Percentiles rank a stretch among this genome's conserved stretches.
Evolutionary conservation across 2,113 vertebrate genomes (phyloP).

Genomic region (Notothenia coriiceps): DNA sequence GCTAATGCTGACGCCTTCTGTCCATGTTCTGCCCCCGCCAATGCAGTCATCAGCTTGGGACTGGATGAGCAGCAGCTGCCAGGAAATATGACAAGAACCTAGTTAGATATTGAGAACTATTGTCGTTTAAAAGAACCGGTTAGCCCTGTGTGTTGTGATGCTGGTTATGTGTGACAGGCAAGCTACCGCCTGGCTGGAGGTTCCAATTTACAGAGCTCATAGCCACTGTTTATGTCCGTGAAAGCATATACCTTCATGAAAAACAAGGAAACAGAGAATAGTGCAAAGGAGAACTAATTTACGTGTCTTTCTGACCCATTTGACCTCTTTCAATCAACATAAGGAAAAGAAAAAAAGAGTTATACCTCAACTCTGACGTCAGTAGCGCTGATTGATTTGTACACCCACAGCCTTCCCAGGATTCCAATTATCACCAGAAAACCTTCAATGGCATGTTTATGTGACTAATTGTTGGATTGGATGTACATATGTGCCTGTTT

Average conservation of each 20-base stretch:
- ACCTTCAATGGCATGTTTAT: constrained; percentile 5
- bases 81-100: constrained; percentile 10
- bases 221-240: background rate
- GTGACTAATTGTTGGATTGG: background rate
- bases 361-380: background rate
- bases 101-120: constrained; percentile 1
- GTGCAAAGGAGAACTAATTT: background rate
- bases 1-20: constrained; percentile 20
- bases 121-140: background rate
- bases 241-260: background rate
- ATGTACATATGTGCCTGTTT: constrained; percentile 3
- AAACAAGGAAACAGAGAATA: background rate
- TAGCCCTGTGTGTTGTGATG: background rate
- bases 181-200: background rate
- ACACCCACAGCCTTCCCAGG: constrained; percentile 17
- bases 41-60: constrained; percentile 15
- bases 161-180: constrained; percentile 3
- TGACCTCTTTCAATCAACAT: constrained; percentile 1
- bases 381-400: constrained; percentile 39
- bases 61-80: constrained; percentile 26
- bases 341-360: background rate
- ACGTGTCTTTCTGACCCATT: background rate
- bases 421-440: constrained; percentile 41
- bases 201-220: background rate
- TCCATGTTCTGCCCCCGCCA: constrained; percentile 1